phyloP scores from a whole-genome alignment of 1,140 invertebrate genomes.

The Drosophila novamexicana region DNA sequence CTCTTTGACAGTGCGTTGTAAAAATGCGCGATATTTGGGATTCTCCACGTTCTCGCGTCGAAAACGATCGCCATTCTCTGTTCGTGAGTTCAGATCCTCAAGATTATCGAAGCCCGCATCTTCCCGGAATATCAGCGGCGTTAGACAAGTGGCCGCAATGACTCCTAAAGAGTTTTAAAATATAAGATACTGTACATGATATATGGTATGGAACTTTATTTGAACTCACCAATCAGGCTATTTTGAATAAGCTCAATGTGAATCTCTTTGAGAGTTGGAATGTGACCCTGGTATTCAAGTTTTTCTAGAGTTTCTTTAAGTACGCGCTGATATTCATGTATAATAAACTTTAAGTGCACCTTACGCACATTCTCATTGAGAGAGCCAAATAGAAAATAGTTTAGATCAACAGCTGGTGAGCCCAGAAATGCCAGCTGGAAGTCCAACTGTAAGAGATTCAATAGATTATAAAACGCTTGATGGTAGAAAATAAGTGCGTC shows the following conservation, averaged over 20 bases:
- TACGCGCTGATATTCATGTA: constrained; percentile 85
- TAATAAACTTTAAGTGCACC: constrained; percentile 85
- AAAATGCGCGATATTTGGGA: constrained; percentile 76
- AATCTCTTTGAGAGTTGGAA: constrained; percentile 76
- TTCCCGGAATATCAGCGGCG: constrained; percentile 77
- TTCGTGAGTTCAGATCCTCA: constrained; percentile 71
- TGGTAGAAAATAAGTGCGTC: no score
- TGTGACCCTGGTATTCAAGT: constrained; percentile 67
- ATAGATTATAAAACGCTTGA: not conserved
- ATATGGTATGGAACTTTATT: not conserved
- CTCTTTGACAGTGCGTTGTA: constrained; percentile 79
- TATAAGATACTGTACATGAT: not conserved
- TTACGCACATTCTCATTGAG: constrained; percentile 86
- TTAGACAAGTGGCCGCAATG: constrained; percentile 80
- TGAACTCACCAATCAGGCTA: constrained; percentile 67
- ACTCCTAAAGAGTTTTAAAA: constrained; percentile 48
- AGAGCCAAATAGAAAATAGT: constrained; percentile 86
- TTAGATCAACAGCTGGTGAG: constrained; percentile 86
- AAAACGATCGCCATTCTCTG: constrained; percentile 70
- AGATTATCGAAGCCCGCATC: constrained; percentile 63
- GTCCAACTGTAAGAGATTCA: constrained; percentile 85
- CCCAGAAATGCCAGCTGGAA: constrained; percentile 86
- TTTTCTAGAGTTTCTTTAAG: constrained; percentile 70
- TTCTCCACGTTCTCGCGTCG: constrained; percentile 78
- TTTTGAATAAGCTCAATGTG: constrained; percentile 80